Percentiles rank a stretch among this genome's conserved stretches.
These are phyloP conservation scores for Eristalinus sepulchralis DNA, from an alignment of 2,888 invertebrate genomes.

Conservation along the genomic window DNA sequence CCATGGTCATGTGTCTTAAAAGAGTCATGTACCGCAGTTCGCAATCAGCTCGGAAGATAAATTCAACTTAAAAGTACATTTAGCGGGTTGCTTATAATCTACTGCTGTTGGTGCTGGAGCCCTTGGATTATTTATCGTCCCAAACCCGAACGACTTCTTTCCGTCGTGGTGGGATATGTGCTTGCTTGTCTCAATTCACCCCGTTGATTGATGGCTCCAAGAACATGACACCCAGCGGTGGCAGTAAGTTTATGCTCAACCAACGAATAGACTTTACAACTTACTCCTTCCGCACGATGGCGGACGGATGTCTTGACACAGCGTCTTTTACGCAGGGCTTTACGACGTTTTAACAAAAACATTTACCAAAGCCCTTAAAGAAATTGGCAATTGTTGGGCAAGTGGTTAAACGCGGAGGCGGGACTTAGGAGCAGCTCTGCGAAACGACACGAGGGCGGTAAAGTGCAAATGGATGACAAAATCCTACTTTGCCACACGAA, in stretches of 20 bases:
- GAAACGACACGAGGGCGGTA: neutral
- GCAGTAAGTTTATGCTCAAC: constrained; percentile 9
- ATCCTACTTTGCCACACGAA: neutral
- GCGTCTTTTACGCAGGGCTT: neutral
- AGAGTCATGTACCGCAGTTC: neutral
- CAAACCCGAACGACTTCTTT: constrained; percentile 15
- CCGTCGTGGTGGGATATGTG: constrained; percentile 6
- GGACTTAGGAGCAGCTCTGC: neutral
- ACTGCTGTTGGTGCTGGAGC: neutral
- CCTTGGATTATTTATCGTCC: constrained; percentile 11
- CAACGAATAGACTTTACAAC: constrained; percentile 33
- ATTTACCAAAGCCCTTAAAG: constrained; percentile 3
- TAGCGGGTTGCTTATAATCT: constrained; percentile 1
- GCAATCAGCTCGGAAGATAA: neutral
- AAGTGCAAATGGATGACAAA: constrained; percentile 10
- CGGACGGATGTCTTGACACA: constrained; percentile 5
- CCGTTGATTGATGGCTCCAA: constrained; percentile 2
- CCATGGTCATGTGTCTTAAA: neutral
- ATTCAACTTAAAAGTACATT: constrained; percentile 10
- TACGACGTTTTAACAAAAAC: constrained; percentile 14
- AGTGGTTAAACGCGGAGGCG: neutral
- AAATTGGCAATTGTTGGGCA: constrained; percentile 1
- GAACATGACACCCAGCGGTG: neutral
- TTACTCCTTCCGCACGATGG: neutral
- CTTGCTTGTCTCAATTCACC: constrained; percentile 22